Evolutionary conservation across 2,888 invertebrate genomes (phyloP), one percentile per base, ranked within the genome.

Genomic region (Cistogaster globosa): DNA sequence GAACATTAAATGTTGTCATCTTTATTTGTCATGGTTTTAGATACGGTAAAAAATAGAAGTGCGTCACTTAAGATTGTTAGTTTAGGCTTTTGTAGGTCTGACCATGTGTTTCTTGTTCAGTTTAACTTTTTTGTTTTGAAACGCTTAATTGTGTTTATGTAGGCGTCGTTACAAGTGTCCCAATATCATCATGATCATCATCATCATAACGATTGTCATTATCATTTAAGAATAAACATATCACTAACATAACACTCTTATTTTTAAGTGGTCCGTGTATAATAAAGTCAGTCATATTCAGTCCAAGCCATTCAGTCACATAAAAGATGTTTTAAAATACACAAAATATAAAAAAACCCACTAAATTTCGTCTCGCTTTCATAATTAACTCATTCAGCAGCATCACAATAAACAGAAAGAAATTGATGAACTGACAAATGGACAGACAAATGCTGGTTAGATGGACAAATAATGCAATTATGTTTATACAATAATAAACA

Each of bases 91-190:
- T 20, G 1, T 55, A 32, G 51, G 75, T 72, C 32, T 16, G 53
- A 48, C 60, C 16, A 14, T 67, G 60, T 57, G 36, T 69, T 55
- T 12, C 14, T 38, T 18, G 20, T 68, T 65, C 42, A 18, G 69
- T 68, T 65, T 45, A 67, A 60, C 22, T 48, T 63, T 72, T 81
- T 45, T 63, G 36, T 68, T 78, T 74, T 14, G 53, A 80, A 80
- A 74, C 32, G 58, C 65, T 79, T 82, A 69, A 86, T 84, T 86
- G 76, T 87, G 72, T 84, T 84, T 80, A 83, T 77, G 86, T 87
- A 82, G 87, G 87, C 87, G 84, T 86, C 84, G 77, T 79, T 65
- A 85, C 78, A 85, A 85, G 85, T 85, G 78, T 82, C 75, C 78
- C 84, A 85, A 81, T 81, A 80, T 68, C 62, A 45, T 22, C 57